Percentiles rank a stretch among this genome's conserved stretches.
phyloP scores from a whole-genome alignment of 2,888 invertebrate species.

The Plagodis pulveraria region DNA sequence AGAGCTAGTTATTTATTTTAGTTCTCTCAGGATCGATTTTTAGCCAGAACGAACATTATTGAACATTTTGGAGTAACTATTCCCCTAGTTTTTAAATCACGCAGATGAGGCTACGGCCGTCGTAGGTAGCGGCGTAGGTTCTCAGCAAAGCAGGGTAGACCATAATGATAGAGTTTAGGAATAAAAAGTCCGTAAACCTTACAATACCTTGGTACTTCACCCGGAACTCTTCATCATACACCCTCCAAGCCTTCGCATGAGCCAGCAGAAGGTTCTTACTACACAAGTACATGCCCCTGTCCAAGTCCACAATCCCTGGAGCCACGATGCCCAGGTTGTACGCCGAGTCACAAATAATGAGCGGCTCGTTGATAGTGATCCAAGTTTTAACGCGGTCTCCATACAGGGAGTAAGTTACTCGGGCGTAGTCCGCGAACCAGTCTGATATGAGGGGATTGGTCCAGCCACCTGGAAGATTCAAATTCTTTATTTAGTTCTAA shows the following conservation, averaged over 20 bases:
- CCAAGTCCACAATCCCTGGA: conserved; percentile 29
- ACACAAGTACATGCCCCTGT: conserved; percentile 36
- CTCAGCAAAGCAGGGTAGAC: too few species aligned
- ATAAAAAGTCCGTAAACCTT: too few species aligned
- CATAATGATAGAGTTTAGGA: too few species aligned
- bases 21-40: too few species aligned
- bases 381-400: conserved; percentile 86
- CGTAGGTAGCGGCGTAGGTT: too few species aligned
- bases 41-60: too few species aligned
- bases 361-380: conserved; percentile 90
- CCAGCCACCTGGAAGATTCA: conserved; percentile 81
- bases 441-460: conserved; percentile 83
- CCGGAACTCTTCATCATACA: conserved; percentile 81
- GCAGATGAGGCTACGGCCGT: too few species aligned
- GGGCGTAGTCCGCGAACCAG: conserved; percentile 85
- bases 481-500: too few species aligned
- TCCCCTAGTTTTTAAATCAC: too few species aligned
- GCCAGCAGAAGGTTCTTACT: conserved; percentile 86
- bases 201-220: conserved; percentile 59
- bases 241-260: conserved; percentile 85
- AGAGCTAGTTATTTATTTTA: too few species aligned
- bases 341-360: conserved; percentile 35
- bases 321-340: conserved; percentile 19
- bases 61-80: too few species aligned
- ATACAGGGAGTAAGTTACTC: conserved; percentile 78